Evolutionary conservation across 2,888 invertebrate genomes (phyloP), one percentile per base, ranked within the genome.

Genomic region (Cerceris rybyensis): DNA sequence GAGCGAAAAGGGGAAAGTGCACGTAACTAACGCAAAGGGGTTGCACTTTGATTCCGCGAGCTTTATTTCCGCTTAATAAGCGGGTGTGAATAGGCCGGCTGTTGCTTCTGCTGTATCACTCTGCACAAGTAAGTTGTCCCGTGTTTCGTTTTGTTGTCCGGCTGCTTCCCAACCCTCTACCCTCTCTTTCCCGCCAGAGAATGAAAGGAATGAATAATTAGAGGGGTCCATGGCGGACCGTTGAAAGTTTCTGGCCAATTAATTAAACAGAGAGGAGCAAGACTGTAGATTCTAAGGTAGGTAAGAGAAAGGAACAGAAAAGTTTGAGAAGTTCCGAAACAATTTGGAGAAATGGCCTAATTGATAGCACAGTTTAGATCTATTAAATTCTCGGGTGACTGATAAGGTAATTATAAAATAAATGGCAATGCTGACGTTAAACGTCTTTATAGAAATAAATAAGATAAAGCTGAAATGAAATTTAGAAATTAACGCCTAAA

Each of bases 11-110:
- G 54, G 70, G 57, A 39, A 55, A 52, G 50, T 41, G 14, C 17
- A 52, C 28, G 11, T 8, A 43, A 75, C 70, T 57, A 66, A 60
- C 72, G 66, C 28, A 66, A 70, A 55, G 68, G 49, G 63, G 63
- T 7, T 68, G 70, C 75, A 82, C 78, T 88, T 88, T 86, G 88
- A 89, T 86, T 87, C 84, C 67, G 75, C 75, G 78, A 82, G 82
- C 87, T 88, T 88, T 84, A 89, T 87, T 88, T 88, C 84, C 79
- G 83, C 81, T 88, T 90, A 89, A 89, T 90, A 88, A 88, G 81
- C 84, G 81, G 81, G 89, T 85, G 87, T 85, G 88, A 90, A 89
- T 87, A 87, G 85, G 84, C 85, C 82, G 82, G 84, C 86, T 86
- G 87, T 86, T 88, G 83, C 85, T 87, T 83, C 83, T 81, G 86